These are phyloP conservation scores for Patella pellucida DNA, from an alignment of 2,888 invertebrate genomes.

Conservation along the genomic window DNA sequence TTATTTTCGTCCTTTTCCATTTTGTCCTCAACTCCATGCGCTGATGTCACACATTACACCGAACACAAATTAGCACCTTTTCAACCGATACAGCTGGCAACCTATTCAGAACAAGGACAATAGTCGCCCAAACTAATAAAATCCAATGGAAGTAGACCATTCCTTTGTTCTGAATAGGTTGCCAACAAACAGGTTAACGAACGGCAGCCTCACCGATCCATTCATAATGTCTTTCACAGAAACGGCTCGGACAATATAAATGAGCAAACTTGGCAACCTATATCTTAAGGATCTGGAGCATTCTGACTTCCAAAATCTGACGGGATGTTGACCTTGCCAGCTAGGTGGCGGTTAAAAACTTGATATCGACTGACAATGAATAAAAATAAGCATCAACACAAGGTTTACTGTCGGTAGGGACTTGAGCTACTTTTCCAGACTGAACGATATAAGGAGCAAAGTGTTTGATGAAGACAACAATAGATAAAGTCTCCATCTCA, in stretches of 20 bases:
- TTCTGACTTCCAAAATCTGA: slow-evolving; percentile 35
- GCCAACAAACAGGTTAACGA: no score
- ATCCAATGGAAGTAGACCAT: no score
- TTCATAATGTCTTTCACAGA: no score
- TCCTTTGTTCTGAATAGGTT: no score
- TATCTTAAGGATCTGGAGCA: slow-evolving; percentile 27
- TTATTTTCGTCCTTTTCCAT: no score
- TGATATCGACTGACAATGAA: slow-evolving; percentile 32
- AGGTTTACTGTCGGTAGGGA: slow-evolving; percentile 38
- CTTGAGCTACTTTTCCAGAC: slow-evolving; percentile 30
- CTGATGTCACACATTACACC: no score
- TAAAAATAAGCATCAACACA: slow-evolving; percentile 23
- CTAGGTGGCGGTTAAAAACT: slow-evolving; percentile 22
- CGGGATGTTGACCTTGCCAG: slow-evolving; percentile 26
- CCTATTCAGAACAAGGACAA: no score
- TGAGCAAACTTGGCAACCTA: slow-evolving; percentile 31
- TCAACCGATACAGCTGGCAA: no score
- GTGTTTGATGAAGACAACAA: slow-evolving; percentile 34
- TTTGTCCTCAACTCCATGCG: no score
- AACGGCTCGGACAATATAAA: slow-evolving; percentile 17
- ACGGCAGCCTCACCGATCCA: no score
- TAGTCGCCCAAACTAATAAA: no score
- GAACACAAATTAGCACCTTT: no score
- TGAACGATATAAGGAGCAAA: slow-evolving; percentile 46
- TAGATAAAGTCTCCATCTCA: slow-evolving; percentile 26